These are phyloP conservation scores for Watsonalla cultraria DNA, from an alignment of 2,888 invertebrate genomes.

Conservation along the genomic window DNA sequence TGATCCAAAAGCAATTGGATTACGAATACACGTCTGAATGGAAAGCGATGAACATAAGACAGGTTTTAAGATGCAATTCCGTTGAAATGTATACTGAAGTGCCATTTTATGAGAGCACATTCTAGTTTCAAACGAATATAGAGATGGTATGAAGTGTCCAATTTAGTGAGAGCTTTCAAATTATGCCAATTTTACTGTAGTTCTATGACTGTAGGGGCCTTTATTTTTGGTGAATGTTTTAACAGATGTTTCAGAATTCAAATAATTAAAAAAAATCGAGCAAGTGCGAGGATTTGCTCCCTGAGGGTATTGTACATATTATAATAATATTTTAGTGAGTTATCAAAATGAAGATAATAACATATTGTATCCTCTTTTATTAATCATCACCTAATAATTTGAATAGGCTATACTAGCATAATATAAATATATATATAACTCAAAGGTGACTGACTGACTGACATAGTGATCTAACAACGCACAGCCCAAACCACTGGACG, in stretches of 20 bases:
- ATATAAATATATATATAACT: too few relatives aligned
- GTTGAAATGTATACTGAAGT: conserved; percentile 43
- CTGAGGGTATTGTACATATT: too few relatives aligned
- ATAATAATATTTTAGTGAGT: too few relatives aligned
- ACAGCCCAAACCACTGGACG: too few relatives aligned
- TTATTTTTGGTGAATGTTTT: not conserved
- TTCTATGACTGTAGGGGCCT: not conserved
- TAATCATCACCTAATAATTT: too few relatives aligned
- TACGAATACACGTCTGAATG: conserved; percentile 22
- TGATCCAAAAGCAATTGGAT: conserved; percentile 23
- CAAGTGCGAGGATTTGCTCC: too few relatives aligned
- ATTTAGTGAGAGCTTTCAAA: conserved; percentile 13
- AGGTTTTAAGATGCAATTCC: conserved; percentile 34
- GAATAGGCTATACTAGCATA: too few relatives aligned
- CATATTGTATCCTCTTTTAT: too few relatives aligned
- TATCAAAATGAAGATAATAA: too few relatives aligned
- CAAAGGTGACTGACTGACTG: too few relatives aligned
- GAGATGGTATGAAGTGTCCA: conserved; percentile 16
- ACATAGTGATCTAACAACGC: too few relatives aligned
- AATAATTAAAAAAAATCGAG: conserved; percentile 6
- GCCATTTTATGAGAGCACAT: conserved; percentile 40
- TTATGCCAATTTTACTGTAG: conserved; percentile 1
- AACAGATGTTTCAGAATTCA: conserved; percentile 11
- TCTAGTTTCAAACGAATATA: conserved; percentile 22
- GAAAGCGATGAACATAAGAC: conserved; percentile 31